Evolutionary conservation across 2,888 invertebrate genomes (phyloP), one percentile per base, ranked within the genome.

Genomic region (Stenodera caucasica): DNA sequence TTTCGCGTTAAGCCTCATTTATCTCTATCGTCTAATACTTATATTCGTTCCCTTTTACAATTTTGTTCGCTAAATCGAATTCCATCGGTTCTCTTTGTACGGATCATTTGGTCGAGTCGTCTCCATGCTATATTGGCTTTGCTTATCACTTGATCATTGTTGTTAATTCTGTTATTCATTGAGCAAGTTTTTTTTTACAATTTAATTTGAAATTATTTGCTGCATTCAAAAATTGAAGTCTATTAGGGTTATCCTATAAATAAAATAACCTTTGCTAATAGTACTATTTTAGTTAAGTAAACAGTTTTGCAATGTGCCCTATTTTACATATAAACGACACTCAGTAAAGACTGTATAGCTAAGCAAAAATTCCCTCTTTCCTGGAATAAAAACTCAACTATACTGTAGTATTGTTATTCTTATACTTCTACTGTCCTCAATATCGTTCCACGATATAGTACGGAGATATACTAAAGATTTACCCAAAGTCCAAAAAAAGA

Each of bases 211-310:
- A 33, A 33, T 2, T 12, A 33, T 33, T 33, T 33, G n/a, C 33
- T 2, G 0, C n/a, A 40, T 18, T 40, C 18, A 8, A 40, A 40
- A 40, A 40, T 40, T 40, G 9, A 40, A 40, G 15, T 18, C 37
- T 40, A 15, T 40, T 40, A 15, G 15, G 37, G 18, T 40, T 18
- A 35, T 35, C 35, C 6, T 14, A 35, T 35, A 35, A 35, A 40
- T 40, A 40, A 40, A 40, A 40, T 40, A 40, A 15, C 37, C 37
- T 37, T 37, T 37, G 15, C 37, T 40, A n/a, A 8, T 15, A 9
- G 15, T 63, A 53, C 58, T 21, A 18, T 45, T 45, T 45, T 21
- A 45, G 18, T 45, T 45, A 21, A 45, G 45, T 45, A 45, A 45
- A 18, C 45, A 45, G 11, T 45, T 21, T 21, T 18, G 45, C 21